Evolutionary conservation across 2,797 vertebrate genomes (phyloP).

Genomic region (Babyrousa celebensis): DNA sequence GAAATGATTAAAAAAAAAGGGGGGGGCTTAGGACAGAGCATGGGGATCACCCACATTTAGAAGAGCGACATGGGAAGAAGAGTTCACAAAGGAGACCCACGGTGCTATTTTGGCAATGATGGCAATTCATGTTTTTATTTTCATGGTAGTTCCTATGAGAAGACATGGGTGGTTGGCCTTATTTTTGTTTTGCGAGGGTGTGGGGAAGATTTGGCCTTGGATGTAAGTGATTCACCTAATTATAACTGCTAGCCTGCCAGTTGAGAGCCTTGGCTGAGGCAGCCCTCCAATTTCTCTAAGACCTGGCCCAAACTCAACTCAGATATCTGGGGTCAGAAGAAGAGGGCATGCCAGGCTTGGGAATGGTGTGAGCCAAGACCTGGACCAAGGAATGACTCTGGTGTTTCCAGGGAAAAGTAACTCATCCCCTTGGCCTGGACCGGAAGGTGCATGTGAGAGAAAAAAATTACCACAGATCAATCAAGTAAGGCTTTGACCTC

Average conservation of each 20-base stretch:
- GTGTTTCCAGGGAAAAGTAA: constrained; percentile 58
- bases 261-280: not conserved
- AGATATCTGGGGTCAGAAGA: constrained; percentile 56
- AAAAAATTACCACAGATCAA: not conserved
- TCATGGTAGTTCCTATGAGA: not conserved
- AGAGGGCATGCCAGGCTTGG: not conserved
- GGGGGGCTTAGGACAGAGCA: not conserved
- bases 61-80: not conserved
- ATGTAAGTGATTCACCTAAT: constrained; percentile 58
- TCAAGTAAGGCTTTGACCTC: not conserved
- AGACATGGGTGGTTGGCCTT: not conserved
- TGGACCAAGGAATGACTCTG: not conserved
- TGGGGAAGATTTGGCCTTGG: not conserved
- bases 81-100: not conserved
- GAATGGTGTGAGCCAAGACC: constrained; percentile 52
- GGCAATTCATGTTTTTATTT: not conserved
- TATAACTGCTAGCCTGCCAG: not conserved
- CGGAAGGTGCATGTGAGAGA: not conserved
- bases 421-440: not conserved
- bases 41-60: not conserved
- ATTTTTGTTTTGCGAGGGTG: constrained; percentile 35
- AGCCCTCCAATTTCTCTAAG: not conserved
- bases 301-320: constrained; percentile 63
- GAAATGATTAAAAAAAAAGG: not conserved
- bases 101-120: not conserved